phyloP scores from a whole-genome alignment of 2,888 invertebrate species.

The Autographa gamma region DNA sequence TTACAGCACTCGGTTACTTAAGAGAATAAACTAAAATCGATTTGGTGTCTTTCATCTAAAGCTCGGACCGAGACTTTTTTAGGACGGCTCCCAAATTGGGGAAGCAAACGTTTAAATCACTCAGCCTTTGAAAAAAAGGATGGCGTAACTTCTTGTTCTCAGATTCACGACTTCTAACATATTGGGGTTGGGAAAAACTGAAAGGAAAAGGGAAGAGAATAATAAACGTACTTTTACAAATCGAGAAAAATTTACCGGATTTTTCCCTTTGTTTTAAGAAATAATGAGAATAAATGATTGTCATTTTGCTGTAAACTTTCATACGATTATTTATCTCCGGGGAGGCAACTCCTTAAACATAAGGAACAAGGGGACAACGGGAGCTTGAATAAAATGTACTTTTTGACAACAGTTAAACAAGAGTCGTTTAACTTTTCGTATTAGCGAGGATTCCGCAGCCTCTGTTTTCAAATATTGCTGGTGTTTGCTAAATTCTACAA shows the following conservation, averaged over 20 bases:
- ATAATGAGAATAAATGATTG: conserved; percentile 64
- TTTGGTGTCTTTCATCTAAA: conserved; percentile 21
- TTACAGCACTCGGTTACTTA: conserved; percentile 5
- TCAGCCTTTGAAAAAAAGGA: conserved; percentile 53
- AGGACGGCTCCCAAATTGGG: conserved; percentile 40
- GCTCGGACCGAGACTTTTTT: conserved; percentile 46
- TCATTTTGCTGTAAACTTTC: conserved; percentile 62
- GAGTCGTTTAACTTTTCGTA: conserved; percentile 78
- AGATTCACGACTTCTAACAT: conserved; percentile 49
- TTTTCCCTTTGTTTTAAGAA: conserved; percentile 54
- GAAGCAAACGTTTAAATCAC: conserved; percentile 55
- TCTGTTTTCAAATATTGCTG: conserved; percentile 59
- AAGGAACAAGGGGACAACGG: conserved; percentile 63
- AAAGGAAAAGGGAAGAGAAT: conserved; percentile 36
- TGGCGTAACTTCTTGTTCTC: conserved; percentile 43
- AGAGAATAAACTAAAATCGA: conserved; percentile 32
- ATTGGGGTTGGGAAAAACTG: conserved; percentile 44
- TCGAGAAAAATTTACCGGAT: conserved; percentile 47
- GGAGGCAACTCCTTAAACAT: conserved; percentile 63
- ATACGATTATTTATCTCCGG: conserved; percentile 64
- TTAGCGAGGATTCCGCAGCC: conserved; percentile 64
- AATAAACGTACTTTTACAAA: conserved; percentile 54
- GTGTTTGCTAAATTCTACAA: conserved; percentile 44
- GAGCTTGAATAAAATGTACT: conserved; percentile 66
- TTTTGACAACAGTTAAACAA: conserved; percentile 78